Base-by-base conservation (phyloP, 1,140 invertebrate genomes). In the Luehdorfia chinensis region DNA sequence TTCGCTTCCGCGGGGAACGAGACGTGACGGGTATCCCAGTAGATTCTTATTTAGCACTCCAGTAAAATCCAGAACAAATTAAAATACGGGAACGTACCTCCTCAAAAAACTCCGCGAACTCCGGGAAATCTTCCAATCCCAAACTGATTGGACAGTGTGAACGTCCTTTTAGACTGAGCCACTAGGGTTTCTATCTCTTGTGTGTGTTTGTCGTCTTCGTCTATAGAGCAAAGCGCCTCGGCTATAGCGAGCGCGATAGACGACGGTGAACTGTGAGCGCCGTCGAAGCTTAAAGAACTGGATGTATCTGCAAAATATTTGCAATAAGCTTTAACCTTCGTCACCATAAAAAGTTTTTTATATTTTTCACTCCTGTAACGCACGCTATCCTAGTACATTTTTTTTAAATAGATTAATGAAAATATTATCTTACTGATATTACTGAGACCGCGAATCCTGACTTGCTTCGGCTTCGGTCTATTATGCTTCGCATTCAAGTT, bases 181-280 rank as follows among this genome's bases (percentile, higher is more conserved):
- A 93, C 65, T 4, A 94, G 87, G 19, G 87, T 70, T 1, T 90
- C 85, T 33, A 94, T 91, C 59, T 93, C 90, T 37, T 90, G 87
- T 0, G 91, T 92, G 47, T 94, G 92, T 56, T 93, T 93, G 58
- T 93, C 90, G 32, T 93, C 91, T 55, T 93, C 92, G 62, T 94
- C 93, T 18, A 94, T 91, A n/a, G 90, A 92, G 60, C 93, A 95
- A 6, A 95, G 85, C 0, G 91, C 91, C 74, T 95, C 94, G 0
- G 92, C 92, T 0, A 94, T 75, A 0, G 91, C 90, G 8, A 89
- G 81, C 1, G 84, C 83, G 28, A 84, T 74, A 1, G 74, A 84
- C 0, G 75, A 79, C 0, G 80, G 65, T 9, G 71, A 51, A 57
- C 77, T 84, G 31, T 76, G 64, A 8, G 64, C 77, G 0, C 77